These are phyloP conservation scores for Presbytis comata DNA, from an alignment of 2,797 vertebrate species.

Conservation along the genomic window DNA sequence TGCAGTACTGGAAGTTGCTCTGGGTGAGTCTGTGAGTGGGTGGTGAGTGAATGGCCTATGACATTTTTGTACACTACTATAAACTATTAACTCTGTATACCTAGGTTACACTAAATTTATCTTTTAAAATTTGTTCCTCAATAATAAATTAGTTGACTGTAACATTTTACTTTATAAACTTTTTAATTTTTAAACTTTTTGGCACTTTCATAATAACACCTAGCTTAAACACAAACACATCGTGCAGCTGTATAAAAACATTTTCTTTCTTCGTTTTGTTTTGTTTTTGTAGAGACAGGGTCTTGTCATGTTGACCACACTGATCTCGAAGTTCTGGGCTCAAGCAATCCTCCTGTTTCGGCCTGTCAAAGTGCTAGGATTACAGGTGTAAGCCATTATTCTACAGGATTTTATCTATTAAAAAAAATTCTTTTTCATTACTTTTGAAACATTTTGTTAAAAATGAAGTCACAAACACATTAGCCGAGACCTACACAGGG, in stretches of 20 bases:
- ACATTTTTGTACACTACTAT: background rate
- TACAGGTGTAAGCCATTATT: background rate
- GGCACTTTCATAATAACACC: background rate
- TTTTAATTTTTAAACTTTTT: background rate
- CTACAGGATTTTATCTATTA: background rate
- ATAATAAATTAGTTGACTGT: background rate
- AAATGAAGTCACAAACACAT: background rate
- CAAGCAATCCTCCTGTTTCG: background rate
- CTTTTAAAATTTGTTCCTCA: background rate
- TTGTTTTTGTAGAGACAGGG: background rate
- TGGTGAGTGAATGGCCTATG: background rate
- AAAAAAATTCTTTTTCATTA: background rate
- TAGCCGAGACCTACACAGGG: background rate
- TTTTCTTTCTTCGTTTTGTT: background rate
- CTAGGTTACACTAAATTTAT: background rate
- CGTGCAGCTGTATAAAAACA: background rate
- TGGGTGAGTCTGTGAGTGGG: background rate
- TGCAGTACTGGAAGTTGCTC: background rate
- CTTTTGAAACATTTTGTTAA: background rate
- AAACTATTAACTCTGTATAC: background rate
- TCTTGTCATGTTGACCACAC: background rate
- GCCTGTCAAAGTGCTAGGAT: background rate
- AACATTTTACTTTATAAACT: background rate
- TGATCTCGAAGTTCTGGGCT: background rate
- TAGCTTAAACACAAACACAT: background rate